A percentile compares a stretch with the other conserved stretches of the same genome.
These are phyloP conservation scores for Venturia canescens DNA, from an alignment of 1,140 invertebrate genomes.

Conservation along the genomic window DNA sequence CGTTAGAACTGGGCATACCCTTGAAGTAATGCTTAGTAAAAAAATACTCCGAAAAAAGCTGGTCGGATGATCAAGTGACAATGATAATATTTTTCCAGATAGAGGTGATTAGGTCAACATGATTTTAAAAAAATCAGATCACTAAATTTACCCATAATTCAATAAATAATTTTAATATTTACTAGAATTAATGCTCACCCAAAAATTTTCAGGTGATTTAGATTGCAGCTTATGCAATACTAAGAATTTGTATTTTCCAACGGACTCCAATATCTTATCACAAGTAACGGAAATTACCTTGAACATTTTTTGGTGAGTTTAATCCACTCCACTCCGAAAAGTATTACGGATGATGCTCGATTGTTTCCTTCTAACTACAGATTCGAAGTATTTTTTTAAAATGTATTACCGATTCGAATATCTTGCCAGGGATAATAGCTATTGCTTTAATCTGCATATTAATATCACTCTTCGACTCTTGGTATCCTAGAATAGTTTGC, in stretches of 20 bases:
- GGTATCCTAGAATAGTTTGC: slow-evolving; percentile 17
- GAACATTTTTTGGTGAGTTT: too few relatives aligned
- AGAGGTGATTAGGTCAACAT: background rate
- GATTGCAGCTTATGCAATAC: background rate
- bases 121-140: background rate
- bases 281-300: too few relatives aligned
- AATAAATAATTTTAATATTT: background rate
- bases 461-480: slow-evolving; percentile 29
- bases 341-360: background rate
- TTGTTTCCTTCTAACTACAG: too few relatives aligned
- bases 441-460: too few relatives aligned
- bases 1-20: background rate
- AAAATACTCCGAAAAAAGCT: too few relatives aligned
- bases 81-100: background rate
- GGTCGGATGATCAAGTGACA: too few relatives aligned
- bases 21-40: too few relatives aligned
- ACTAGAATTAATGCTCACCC: background rate
- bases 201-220: too few relatives aligned
- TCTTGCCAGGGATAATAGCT: too few relatives aligned
- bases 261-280: background rate
- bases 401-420: too few relatives aligned
- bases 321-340: background rate
- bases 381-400: too few relatives aligned
- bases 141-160: too few relatives aligned
- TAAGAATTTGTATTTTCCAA: background rate